A percentile compares a stretch with the other conserved stretches of the same genome.
Evolutionary conservation across 2,797 vertebrate species (phyloP).

Genomic region (Pipistrellus pipistrellus): DNA sequence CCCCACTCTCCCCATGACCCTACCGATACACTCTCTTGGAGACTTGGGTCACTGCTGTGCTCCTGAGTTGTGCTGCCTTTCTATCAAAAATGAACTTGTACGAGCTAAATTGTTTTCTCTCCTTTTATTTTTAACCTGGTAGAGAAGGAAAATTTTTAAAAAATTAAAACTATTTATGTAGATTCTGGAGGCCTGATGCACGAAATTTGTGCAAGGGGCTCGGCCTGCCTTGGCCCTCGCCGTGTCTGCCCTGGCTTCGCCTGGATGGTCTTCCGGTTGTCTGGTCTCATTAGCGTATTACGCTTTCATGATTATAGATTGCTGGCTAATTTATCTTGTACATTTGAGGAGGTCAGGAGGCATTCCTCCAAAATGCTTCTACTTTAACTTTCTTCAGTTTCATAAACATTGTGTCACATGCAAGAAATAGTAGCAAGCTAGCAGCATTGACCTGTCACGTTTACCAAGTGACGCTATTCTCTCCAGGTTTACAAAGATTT

Average conservation of each 20-base stretch:
- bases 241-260: too few relatives aligned
- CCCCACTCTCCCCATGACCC: accelerated
- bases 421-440: neutral
- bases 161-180: neutral
- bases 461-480: neutral
- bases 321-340: neutral
- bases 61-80: neutral
- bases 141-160: slow-evolving; percentile 21
- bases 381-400: neutral
- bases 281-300: too few relatives aligned
- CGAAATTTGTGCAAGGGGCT: too few relatives aligned
- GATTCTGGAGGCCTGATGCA: neutral
- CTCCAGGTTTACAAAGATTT: neutral
- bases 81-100: neutral
- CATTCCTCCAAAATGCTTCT: neutral
- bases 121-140: slow-evolving; percentile 3
- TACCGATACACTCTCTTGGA: neutral
- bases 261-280: too few relatives aligned
- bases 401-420: neutral
- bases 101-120: neutral
- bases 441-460: neutral
- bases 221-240: too few relatives aligned
- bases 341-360: neutral
- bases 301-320: neutral
- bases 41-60: neutral